A percentile compares a stretch with the other conserved stretches of the same genome.
These are phyloP conservation scores for Platyscapa corneri DNA, from an alignment of 1,140 invertebrate species.

Conservation along the genomic window DNA sequence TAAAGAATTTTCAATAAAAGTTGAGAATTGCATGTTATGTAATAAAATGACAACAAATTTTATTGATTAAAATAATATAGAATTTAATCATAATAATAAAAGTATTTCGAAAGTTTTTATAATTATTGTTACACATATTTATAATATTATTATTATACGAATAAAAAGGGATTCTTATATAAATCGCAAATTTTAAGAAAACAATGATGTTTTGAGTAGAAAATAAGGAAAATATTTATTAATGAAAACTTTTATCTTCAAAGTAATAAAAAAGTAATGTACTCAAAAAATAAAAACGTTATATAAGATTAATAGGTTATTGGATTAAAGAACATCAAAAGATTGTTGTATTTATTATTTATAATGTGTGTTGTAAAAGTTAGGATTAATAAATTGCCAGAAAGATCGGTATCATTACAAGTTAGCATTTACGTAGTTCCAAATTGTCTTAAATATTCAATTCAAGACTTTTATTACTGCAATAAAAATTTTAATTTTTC, in stretches of 20 bases:
- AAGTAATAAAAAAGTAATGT: neutral
- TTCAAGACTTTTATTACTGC: constrained; percentile 21
- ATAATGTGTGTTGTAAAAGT: neutral
- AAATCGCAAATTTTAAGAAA: no score
- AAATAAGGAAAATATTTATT: no score
- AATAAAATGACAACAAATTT: no score
- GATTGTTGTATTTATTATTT: neutral
- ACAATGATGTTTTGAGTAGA: no score
- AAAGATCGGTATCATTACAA: neutral
- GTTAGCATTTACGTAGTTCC: neutral
- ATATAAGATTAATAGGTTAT: neutral
- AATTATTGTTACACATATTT: no score
- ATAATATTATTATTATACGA: no score
- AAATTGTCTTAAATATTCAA: neutral
- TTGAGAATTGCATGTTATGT: no score
- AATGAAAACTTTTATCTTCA: neutral
- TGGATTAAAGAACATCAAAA: neutral
- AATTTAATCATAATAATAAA: no score
- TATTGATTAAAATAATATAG: no score
- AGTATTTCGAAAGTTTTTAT: no score
- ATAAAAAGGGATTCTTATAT: no score
- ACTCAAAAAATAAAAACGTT: neutral
- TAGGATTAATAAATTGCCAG: neutral
- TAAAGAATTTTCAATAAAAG: no score
- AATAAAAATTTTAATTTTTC: constrained; percentile 31